Conservation (phyloP, 2,888 invertebrate genomes). For the Pandemis heparana region DNA sequence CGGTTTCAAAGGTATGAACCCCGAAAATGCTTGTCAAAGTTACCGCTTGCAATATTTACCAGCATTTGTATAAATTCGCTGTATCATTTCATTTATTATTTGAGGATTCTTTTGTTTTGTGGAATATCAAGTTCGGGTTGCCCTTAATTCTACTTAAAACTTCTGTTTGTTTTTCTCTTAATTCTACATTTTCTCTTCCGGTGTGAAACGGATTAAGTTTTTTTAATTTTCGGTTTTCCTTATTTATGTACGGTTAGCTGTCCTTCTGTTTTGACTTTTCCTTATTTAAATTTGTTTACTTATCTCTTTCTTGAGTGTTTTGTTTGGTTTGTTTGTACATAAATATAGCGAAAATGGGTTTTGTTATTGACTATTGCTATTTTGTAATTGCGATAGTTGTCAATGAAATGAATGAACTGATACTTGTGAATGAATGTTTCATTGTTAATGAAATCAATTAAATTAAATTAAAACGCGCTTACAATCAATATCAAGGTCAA, state of each 20-base stretch:
- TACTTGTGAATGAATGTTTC: no score
- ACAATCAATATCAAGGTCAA: no score
- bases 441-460: no score
- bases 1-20: neutral
- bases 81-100: constrained; percentile 17
- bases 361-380: no score
- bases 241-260: neutral
- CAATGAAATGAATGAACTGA: no score
- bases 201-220: neutral
- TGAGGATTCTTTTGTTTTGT: constrained; percentile 5
- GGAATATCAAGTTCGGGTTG: constrained; percentile 15
- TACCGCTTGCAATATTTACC: constrained; percentile 7
- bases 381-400: no score
- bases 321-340: no score
- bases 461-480: no score
- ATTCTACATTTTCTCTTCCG: neutral
- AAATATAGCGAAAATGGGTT: no score
- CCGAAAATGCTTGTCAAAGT: constrained; percentile 9
- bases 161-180: constrained; percentile 11
- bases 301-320: neutral
- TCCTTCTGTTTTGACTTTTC: neutral
- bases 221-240: neutral
- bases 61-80: constrained; percentile 20
- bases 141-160: constrained; percentile 33
- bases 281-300: neutral